These are phyloP conservation scores for Halcyon badia DNA, from an alignment of 2,797 vertebrate species.

Conservation along the genomic window DNA sequence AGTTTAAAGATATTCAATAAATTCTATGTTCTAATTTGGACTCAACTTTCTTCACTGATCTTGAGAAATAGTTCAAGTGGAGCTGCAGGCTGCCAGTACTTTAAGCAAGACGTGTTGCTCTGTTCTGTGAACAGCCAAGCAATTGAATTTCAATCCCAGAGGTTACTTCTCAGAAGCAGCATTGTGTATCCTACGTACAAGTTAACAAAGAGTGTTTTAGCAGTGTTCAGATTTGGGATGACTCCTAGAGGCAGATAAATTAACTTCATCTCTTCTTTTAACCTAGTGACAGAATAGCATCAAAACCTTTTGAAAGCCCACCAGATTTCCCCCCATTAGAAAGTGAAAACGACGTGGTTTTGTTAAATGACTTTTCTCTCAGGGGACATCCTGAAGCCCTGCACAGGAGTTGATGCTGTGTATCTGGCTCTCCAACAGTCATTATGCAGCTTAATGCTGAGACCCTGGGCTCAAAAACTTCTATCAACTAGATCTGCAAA, in stretches of 20 bases:
- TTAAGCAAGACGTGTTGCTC: not conserved
- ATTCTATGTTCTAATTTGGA: not conserved
- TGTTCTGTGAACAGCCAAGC: not conserved
- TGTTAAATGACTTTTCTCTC: not conserved
- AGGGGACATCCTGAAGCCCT: not conserved
- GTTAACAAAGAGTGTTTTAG: not conserved
- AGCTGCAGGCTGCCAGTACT: not conserved
- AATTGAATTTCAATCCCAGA: not conserved
- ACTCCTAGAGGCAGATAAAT: not conserved
- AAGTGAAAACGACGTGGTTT: not conserved
- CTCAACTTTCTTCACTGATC: not conserved
- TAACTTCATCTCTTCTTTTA: not conserved
- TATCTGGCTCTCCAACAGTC: not conserved
- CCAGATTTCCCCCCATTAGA: not conserved
- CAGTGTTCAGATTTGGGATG: not conserved
- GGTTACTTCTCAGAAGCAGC: not conserved
- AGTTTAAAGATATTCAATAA: not conserved
- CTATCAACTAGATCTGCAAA: not conserved
- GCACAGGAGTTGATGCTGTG: not conserved
- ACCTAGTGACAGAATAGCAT: not conserved
- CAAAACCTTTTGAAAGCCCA: not conserved
- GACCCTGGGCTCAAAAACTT: not conserved
- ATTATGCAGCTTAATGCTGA: not conserved
- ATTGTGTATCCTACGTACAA: not conserved
- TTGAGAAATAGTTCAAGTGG: not conserved